Evolutionary conservation across 2,113 vertebrate species (phyloP), one percentile per base, ranked within the genome.

Genomic region (Calidris pugnax): DNA sequence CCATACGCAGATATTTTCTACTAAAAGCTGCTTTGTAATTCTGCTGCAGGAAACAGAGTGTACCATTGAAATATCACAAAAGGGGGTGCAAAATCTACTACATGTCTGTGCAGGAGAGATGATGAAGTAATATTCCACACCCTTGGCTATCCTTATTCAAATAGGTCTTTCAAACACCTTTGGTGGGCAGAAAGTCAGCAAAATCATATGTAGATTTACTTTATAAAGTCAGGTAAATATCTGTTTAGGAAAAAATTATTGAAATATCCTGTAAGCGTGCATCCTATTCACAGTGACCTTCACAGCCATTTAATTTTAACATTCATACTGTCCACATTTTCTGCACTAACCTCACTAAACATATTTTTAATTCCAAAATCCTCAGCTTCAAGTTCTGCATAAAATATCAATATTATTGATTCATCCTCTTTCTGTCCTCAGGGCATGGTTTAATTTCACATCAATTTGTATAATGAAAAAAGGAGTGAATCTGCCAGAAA

Each of bases 381-480:
- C 51, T 93, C 85, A 37, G 32, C 62, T 90, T 93, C 43, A 69
- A 69, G 48, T 87, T 87, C 78, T 93, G 62, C 51, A 85, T 94
- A 81, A 95, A 93, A 93, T 89, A 94, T 90, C 91, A 87, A 85
- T 97, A 90, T 53, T 94, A 96, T 97, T 74, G 97, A 95, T 92
- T 95, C 72, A 87, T 50, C 57, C 53, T 69, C 84, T 87, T 83
- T 74, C 33, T 72, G 50, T 91, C 78, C 90, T 87, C 33, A 14
- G 82, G 88, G 26, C 23, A 89, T 35, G 63, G 73, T 91, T 94
- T 91, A 88, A 95, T 93, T 95, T 95, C 93, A 93, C 82, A 84
- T 93, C 80, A 88, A 79, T 95, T 89, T 93, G 50, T 76, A 13
- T 92, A 93, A 92, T 80, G 73, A 92, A 89, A 94, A 95, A 69